phyloP scores from a whole-genome alignment of 2,113 vertebrate species.

The Strix aluco region DNA sequence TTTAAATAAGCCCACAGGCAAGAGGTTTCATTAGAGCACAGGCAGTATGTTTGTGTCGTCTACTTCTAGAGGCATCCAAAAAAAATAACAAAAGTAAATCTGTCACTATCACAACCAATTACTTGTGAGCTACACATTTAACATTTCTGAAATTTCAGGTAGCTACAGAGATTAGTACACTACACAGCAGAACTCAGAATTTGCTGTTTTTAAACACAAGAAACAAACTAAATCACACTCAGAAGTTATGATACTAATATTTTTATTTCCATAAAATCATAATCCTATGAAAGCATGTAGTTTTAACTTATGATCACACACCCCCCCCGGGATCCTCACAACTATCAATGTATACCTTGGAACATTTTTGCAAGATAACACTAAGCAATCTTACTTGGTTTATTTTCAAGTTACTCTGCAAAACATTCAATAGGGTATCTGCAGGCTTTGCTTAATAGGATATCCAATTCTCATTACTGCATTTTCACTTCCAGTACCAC shows the following conservation, averaged over 20 bases:
- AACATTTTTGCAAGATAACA: not conserved
- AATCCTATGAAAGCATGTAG: not conserved
- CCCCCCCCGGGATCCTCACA: not conserved
- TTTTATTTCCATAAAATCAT: not conserved
- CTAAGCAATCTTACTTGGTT: not conserved
- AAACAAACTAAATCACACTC: not conserved
- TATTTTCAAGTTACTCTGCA: not conserved
- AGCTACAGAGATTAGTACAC: not conserved
- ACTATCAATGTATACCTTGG: not conserved
- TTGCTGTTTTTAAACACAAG: not conserved
- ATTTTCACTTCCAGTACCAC: not conserved
- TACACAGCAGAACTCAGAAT: not conserved
- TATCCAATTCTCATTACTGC: not conserved
- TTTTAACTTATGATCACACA: not conserved
- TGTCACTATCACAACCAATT: not conserved
- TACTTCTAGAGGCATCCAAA: not conserved
- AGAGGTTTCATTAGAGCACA: not conserved
- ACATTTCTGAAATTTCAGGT: not conserved
- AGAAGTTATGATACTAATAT: not conserved
- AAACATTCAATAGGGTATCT: not conserved
- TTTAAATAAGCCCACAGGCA: not conserved
- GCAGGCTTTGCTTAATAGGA: not conserved
- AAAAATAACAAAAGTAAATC: not conserved
- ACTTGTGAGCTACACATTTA: not conserved
- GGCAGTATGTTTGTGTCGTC: not conserved